Evolutionary conservation across 2,888 invertebrate species (phyloP), one percentile per base, ranked within the genome.

Genomic region (Polyommatus icarus): DNA sequence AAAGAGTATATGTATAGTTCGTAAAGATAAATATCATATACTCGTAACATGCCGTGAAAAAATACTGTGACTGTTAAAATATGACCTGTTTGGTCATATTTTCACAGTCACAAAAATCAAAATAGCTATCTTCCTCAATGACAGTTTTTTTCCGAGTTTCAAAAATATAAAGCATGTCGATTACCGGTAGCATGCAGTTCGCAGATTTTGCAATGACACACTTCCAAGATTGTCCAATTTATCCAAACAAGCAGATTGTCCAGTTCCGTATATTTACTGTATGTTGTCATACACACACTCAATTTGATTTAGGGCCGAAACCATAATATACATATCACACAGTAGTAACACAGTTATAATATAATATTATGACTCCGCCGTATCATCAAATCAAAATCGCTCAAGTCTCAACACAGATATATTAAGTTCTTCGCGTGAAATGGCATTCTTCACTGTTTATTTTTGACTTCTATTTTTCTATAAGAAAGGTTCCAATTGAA

Each of bases 291-390:
- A 67, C 67, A 67, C 29, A 29, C 67, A 50, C 72, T 72, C 71
- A 32, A 24, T 24, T 46, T 50, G 75, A 75, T 75, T 75, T 75
- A 54, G 29, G 15, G 46, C 15, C 73, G 20, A 73, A 73, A 73
- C 46, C 24, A 54, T 18, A 54, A 18, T 54, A 40, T 40, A 46
- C 18, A 54, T 54, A 54, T 54, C 54, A 54, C 54, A 18, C 54
- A 54, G 54, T 54, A 54, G 18, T 54, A 18, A 54, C 18, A n/a
- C n/a, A n/a, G n/a, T n/a, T n/a, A n/a, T n/a, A n/a, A n/a, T n/a
- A n/a, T n/a, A n/a, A n/a, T n/a, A n/a, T n/a, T n/a, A n/a, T n/a
- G n/a, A n/a, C n/a, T 50, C 50, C 4, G 50, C 15, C 50, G 15
- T 50, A 0, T 3, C 10, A 50, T 15, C 50, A 50, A 50, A 50